Evolutionary conservation across 30 jellyfish, hydroid and myxozoan species (phyloP).

Genomic region (Turritopsis rubra): DNA sequence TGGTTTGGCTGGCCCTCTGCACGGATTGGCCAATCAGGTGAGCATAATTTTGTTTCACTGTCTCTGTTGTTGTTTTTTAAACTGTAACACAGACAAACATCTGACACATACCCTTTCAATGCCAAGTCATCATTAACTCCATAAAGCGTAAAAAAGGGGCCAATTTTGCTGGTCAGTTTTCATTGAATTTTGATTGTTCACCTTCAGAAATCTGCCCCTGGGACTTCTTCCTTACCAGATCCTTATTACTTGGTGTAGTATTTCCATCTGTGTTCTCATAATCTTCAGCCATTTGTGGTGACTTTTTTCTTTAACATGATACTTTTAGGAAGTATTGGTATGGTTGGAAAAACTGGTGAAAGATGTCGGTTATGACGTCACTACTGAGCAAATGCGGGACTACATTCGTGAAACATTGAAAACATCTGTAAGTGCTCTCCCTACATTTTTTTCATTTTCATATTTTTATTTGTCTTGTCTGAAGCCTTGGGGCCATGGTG

Average conservation of each 20-base stretch:
- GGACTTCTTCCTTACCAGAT: neutral
- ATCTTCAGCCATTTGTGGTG: no score
- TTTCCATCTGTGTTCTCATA: no score
- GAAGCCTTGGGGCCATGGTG: no score
- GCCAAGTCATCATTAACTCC: no score
- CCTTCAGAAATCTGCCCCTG: no score
- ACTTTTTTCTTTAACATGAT: neutral
- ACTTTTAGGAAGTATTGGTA: constrained; percentile 71
- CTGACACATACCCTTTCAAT: no score
- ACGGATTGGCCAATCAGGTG: constrained; percentile 97
- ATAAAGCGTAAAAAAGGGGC: no score
- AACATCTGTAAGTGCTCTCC: constrained; percentile 53
- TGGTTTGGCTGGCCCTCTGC: constrained; percentile 99
- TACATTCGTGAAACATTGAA: constrained; percentile 75
- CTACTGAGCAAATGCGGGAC: constrained; percentile 63
- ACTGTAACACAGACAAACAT: no score
- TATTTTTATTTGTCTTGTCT: neutral
- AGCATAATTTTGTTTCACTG: neutral
- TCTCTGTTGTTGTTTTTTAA: no score
- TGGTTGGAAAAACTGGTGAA: constrained; percentile 60
- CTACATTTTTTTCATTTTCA: no score
- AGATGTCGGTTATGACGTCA: constrained; percentile 66
- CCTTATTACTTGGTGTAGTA: neutral
- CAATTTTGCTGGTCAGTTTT: neutral
- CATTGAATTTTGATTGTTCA: neutral